phyloP scores from a whole-genome alignment of 2,888 invertebrate species.

The Chloromyia formosa region DNA sequence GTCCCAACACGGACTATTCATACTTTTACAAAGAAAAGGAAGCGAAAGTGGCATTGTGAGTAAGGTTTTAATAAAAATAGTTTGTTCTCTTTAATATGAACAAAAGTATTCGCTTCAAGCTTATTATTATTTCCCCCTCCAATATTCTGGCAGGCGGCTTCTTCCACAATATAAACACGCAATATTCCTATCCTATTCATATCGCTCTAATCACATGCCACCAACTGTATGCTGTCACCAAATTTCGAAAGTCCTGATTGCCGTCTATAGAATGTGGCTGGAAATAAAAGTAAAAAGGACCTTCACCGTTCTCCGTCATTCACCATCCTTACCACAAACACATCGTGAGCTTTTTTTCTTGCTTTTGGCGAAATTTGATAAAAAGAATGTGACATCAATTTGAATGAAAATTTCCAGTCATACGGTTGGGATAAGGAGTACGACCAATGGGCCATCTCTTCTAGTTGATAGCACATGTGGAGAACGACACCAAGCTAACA shows the following conservation, averaged over 20 bases:
- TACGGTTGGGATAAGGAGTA: neutral
- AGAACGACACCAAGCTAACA: neutral
- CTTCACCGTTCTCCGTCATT: neutral
- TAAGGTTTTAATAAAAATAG: no score
- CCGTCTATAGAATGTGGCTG: neutral
- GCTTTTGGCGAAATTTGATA: conserved; percentile 32
- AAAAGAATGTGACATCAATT: conserved; percentile 35
- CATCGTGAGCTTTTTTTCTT: neutral
- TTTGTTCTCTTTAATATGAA: no score
- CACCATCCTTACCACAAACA: neutral
- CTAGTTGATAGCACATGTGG: neutral
- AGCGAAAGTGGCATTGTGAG: no score
- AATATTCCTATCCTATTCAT: no score
- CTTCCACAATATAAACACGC: no score
- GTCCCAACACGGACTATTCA: no score
- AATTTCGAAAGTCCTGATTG: neutral
- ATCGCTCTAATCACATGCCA: no score
- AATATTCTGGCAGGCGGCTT: no score
- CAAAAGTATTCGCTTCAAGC: no score
- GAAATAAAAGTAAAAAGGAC: neutral
- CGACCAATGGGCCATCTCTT: neutral
- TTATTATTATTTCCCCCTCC: no score
- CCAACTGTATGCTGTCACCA: neutral
- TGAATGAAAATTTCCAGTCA: conserved; percentile 34
- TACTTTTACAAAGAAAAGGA: no score